A percentile compares a stretch with the other conserved stretches of the same genome.
Evolutionary conservation across 2,797 vertebrate genomes (phyloP).

Genomic region (Rhabdomys pumilio): DNA sequence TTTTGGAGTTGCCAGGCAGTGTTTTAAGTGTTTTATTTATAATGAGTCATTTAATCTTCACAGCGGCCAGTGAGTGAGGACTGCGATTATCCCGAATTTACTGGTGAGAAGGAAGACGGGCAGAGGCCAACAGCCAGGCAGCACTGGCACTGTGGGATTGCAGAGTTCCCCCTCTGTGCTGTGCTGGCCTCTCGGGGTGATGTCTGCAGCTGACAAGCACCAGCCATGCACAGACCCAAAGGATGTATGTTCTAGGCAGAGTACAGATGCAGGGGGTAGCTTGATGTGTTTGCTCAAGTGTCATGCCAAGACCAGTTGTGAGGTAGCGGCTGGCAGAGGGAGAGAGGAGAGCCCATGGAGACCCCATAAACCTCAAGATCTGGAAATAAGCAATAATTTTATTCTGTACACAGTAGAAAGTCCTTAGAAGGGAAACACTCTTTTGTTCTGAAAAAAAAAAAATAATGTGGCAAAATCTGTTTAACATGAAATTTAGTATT

Average conservation of each 20-base stretch:
- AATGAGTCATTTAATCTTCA: neutral
- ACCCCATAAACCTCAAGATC: neutral
- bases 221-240: neutral
- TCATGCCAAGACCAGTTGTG: rapidly evolving
- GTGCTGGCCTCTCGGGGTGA: neutral
- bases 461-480: neutral
- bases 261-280: neutral
- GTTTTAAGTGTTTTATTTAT: neutral
- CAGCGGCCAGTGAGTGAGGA: neutral
- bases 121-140: neutral
- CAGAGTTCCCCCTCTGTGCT: rapidly evolving
- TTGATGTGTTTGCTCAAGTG: neutral
- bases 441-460: neutral
- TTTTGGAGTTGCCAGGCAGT: neutral
- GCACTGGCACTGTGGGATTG: rapidly evolving
- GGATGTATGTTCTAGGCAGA: neutral
- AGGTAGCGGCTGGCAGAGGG: neutral
- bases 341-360: neutral
- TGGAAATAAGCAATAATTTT: neutral
- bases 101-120: neutral
- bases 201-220: neutral
- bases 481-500: neutral
- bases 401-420: neutral
- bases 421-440: neutral
- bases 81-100: neutral